These are phyloP conservation scores for Brachionus asplanchnoidis DNA, from an alignment of 1,140 invertebrate species.

Conservation along the genomic window DNA sequence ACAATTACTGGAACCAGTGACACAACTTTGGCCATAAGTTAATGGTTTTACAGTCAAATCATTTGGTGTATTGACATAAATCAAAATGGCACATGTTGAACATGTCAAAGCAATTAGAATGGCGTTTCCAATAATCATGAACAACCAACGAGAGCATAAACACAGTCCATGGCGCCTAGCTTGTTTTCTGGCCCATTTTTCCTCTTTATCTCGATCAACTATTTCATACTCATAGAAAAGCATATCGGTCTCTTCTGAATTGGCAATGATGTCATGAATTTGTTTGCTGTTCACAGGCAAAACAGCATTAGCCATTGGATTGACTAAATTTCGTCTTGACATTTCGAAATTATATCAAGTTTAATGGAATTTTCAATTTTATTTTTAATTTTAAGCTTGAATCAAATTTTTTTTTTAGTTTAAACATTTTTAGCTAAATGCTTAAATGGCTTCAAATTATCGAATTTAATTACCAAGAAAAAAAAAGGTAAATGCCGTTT, in stretches of 20 bases:
- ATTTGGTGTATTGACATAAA: conserved; percentile 35
- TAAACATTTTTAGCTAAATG: not conserved
- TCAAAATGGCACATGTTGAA: conserved; percentile 13
- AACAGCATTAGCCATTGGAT: not conserved
- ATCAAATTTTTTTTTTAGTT: not conserved
- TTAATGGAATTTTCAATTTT: not conserved
- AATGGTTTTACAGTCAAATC: conserved; percentile 22
- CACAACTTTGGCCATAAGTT: conserved; percentile 31
- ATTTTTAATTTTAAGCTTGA: not conserved
- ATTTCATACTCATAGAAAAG: conserved; percentile 39
- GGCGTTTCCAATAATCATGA: conserved; percentile 25
- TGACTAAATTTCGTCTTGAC: conserved; percentile 1
- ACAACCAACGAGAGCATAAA: conserved; percentile 30
- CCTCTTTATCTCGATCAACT: conserved; percentile 37
- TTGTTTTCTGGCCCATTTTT: conserved; percentile 15
- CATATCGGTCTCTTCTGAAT: conserved; percentile 3
- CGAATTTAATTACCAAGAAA: not conserved
- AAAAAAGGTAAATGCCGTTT: not conserved
- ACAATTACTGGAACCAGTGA: not conserved
- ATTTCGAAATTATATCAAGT: not conserved
- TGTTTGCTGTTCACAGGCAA: not conserved
- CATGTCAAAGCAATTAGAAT: conserved; percentile 15
- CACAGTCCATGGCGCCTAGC: conserved; percentile 11
- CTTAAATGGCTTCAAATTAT: not conserved
- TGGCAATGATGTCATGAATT: conserved; percentile 18